phyloP scores from a whole-genome alignment of 2,113 vertebrate species.

The human region DNA sequence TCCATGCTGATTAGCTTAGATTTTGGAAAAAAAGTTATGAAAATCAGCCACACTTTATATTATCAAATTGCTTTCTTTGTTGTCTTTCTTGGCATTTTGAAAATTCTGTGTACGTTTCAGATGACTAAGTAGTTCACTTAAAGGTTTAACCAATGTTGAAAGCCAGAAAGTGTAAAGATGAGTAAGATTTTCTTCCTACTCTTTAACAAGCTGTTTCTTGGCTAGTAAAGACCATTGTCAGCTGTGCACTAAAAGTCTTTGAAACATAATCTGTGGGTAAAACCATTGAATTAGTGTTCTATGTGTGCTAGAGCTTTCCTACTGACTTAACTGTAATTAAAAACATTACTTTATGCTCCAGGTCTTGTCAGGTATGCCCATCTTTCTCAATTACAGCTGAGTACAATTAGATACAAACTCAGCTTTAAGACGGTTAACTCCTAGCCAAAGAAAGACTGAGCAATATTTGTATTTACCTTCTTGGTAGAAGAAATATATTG shows the following conservation, averaged over 20 bases:
- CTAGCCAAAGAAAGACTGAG: background rate
- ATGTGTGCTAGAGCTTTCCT: background rate
- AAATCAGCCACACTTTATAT: background rate
- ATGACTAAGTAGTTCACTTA: background rate
- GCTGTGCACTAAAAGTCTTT: background rate
- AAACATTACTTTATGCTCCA: background rate
- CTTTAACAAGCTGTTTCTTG: background rate
- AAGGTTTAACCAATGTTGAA: background rate
- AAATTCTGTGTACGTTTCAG: background rate
- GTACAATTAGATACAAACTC: background rate
- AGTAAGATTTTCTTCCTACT: background rate
- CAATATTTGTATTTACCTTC: background rate
- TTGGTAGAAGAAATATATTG: background rate
- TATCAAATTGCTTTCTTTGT: background rate
- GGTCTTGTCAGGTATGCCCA: background rate
- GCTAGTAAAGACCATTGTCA: background rate
- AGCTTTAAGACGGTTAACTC: background rate
- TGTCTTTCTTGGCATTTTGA: conserved; percentile 11
- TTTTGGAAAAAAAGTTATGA: background rate
- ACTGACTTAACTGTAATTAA: background rate
- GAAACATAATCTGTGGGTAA: background rate
- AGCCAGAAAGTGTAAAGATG: background rate
- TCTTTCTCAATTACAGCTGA: background rate
- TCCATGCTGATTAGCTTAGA: background rate
- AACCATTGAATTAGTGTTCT: background rate